Base-by-base conservation (phyloP, 1,140 invertebrate genomes). In the Cydia pomonella region DNA sequence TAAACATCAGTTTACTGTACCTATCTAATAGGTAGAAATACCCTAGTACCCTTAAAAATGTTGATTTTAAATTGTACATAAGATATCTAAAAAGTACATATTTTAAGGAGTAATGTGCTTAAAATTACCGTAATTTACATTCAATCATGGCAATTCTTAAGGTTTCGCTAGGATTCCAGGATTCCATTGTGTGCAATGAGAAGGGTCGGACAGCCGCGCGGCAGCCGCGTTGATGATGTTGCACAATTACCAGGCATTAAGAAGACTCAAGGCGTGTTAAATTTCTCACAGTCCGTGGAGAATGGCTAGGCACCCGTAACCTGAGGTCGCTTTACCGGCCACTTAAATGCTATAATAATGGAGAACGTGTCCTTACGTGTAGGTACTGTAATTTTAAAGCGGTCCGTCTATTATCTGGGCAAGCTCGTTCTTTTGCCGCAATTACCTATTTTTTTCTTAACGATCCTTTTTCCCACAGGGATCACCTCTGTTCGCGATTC, bases 401-500 rank as follows among this genome's bases (percentile, higher is more conserved):
- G 74, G 64, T 18, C 78, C 63, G 44, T 78, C 75, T 81, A 76
- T 76, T 78, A 76, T 69, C 76, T 76, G 73, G 74, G 77, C 73
- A 75, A 18, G 16, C 62, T 69, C 13, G 27, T 71, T 74, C 27
- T 73, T n/a, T 73, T 73, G 62, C 21, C 44, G 63, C 41, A 76
- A 76, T 79, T 77, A 79, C 73, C 18, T 66, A 47, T 59, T 66
- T 72, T n/a, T 41, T 78, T 77, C 72, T 71, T 72, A 69, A 77
- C 73, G 44, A 64, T 76, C 38, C 21, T 47, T 76, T 85, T 85
- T 73, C 79, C 84, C 82, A 38, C 90, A 95, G 94, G 95, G 96
- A 78, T 95, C 95, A 16, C 94, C 95, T 18, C 93, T 95, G 50
- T 97, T 97, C 89, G 96, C 96, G 69, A 96, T 97, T 77, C 94